Conservation (phyloP, 2,888 invertebrate genomes). For the Drosophila algonquin region DNA sequence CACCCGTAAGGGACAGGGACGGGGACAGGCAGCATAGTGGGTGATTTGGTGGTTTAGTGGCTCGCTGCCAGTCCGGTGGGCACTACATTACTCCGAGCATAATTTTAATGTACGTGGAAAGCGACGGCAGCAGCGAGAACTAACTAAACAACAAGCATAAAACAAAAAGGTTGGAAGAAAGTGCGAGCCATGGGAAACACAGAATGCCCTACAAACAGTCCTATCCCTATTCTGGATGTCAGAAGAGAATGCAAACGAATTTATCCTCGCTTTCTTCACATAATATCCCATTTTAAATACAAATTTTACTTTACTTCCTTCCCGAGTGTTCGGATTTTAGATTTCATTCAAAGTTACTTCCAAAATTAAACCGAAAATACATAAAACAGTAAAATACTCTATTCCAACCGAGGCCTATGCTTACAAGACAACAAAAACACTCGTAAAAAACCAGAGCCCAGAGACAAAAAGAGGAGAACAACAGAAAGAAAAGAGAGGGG, state of each 20-base stretch:
- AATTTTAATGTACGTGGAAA: slow-evolving; percentile 70
- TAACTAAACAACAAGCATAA: slow-evolving; percentile 61
- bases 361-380: not conserved
- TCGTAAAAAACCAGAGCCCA: not conserved
- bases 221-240: not conserved
- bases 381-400: not conserved
- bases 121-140: slow-evolving; percentile 29
- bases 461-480: too few relatives aligned
- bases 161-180: slow-evolving; percentile 34
- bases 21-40: slow-evolving; percentile 5
- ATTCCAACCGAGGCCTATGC: not conserved
- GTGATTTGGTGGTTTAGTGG: slow-evolving; percentile 27
- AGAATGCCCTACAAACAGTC: not conserved
- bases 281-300: too few relatives aligned
- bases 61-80: slow-evolving; percentile 36
- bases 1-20: too few relatives aligned
- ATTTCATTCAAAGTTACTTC: too few relatives aligned
- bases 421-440: not conserved
- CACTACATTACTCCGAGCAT: slow-evolving; percentile 70
- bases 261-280: too few relatives aligned
- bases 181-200: not conserved
- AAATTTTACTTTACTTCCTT: too few relatives aligned
- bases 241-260: too few relatives aligned
- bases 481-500: too few relatives aligned
- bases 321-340: too few relatives aligned